Percentiles rank a stretch among this genome's conserved stretches.
phyloP scores from a whole-genome alignment of 2,888 invertebrate genomes.

The Pasiphila rectangulata region DNA sequence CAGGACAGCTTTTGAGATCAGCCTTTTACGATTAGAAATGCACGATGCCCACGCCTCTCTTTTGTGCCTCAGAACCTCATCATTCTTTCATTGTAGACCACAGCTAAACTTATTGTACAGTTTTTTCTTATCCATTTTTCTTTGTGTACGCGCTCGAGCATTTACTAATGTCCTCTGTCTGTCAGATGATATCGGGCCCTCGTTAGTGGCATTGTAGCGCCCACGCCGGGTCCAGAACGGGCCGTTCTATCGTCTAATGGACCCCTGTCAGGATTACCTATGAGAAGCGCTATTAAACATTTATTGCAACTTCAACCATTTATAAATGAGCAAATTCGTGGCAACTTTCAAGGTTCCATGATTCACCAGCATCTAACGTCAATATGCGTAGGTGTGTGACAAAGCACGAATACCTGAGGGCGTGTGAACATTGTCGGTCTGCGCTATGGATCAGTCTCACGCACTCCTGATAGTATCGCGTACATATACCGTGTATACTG shows the following conservation, averaged over 20 bases:
- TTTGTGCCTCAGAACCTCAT: slow-evolving; percentile 61
- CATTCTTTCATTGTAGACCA: slow-evolving; percentile 57
- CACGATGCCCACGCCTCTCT: slow-evolving; percentile 69
- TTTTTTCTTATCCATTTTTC: slow-evolving; percentile 56
- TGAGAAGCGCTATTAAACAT: slow-evolving; percentile 51
- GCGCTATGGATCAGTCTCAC: slow-evolving; percentile 63
- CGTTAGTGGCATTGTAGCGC: slow-evolving; percentile 74
- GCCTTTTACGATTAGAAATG: slow-evolving; percentile 62
- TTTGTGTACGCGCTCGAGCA: slow-evolving; percentile 53
- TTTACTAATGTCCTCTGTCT: slow-evolving; percentile 67
- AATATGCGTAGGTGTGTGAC: slow-evolving; percentile 60
- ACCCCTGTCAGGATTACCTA: slow-evolving; percentile 62
- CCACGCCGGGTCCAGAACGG: slow-evolving; percentile 52
- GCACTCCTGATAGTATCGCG: slow-evolving; percentile 63
- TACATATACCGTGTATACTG: too few relatives aligned
- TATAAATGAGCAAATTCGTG: slow-evolving; percentile 35
- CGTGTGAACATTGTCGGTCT: slow-evolving; percentile 57
- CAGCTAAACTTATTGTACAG: slow-evolving; percentile 54
- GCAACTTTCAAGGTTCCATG: slow-evolving; percentile 39
- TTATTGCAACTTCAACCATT: slow-evolving; percentile 50
- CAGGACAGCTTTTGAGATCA: not conserved
- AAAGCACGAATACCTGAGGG: slow-evolving; percentile 51
- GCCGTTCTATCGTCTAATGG: too few relatives aligned
- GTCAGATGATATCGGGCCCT: slow-evolving; percentile 69
- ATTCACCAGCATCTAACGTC: slow-evolving; percentile 49